Percentiles rank a stretch among this genome's conserved stretches.
Evolutionary conservation across 2,888 invertebrate genomes (phyloP).

Genomic region (Epistrophe grossulariae): DNA sequence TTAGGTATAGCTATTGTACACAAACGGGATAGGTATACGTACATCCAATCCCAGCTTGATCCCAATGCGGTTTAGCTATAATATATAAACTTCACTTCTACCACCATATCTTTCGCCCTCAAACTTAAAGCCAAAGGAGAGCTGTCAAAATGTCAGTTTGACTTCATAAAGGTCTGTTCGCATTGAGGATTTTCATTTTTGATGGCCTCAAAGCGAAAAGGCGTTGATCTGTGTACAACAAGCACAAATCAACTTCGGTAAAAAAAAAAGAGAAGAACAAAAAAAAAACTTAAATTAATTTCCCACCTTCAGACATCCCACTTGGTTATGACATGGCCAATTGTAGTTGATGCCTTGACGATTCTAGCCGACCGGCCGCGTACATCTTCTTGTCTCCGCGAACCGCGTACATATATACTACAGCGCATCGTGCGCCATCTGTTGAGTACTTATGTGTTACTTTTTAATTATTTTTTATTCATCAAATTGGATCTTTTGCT

Average conservation of each 20-base stretch:
- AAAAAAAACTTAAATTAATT: constrained; percentile 70
- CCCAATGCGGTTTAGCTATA: neutral
- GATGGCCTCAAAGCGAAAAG: constrained; percentile 35
- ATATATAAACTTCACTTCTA: neutral
- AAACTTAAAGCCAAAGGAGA: neutral
- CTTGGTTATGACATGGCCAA: constrained; percentile 68
- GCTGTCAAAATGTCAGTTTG: constrained; percentile 72
- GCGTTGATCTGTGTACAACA: constrained; percentile 64
- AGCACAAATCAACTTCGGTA: constrained; percentile 36
- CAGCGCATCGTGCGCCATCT: constrained; percentile 32
- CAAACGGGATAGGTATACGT: constrained; percentile 20
- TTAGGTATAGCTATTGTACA: constrained; percentile 52
- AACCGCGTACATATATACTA: neutral
- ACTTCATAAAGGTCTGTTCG: constrained; percentile 55
- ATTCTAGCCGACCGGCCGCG: constrained; percentile 7
- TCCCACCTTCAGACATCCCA: constrained; percentile 71
- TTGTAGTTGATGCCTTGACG: constrained; percentile 59
- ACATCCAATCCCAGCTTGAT: constrained; percentile 10
- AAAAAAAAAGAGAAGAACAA: neutral
- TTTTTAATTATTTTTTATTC: constrained; percentile 60
- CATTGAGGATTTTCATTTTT: constrained; percentile 35
- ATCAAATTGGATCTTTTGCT: constrained; percentile 50
- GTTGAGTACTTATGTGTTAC: constrained; percentile 15
- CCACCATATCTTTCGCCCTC: neutral
- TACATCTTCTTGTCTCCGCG: neutral